A percentile compares a stretch with the other conserved stretches of the same genome.
phyloP scores from a whole-genome alignment of 2,888 invertebrate species.

The Drosophila phalerata region DNA sequence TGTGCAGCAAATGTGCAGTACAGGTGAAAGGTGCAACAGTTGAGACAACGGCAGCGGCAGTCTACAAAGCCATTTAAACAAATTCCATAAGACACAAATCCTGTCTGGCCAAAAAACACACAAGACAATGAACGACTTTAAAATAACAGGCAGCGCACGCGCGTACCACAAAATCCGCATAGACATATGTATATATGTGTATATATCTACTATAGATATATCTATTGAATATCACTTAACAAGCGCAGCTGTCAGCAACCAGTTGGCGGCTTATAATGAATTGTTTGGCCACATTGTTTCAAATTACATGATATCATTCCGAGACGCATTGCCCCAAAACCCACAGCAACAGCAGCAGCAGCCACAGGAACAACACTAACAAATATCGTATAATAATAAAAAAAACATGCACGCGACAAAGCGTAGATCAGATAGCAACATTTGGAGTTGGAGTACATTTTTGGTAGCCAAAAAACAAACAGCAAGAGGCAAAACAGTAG shows the following conservation, averaged over 20 bases:
- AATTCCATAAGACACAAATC: slow-evolving; percentile 61
- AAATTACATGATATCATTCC: slow-evolving; percentile 70
- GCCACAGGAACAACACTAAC: slow-evolving; percentile 8
- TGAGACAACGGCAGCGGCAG: too few species aligned
- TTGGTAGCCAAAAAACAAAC: slow-evolving; percentile 24
- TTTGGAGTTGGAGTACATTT: slow-evolving; percentile 36
- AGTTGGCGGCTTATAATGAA: slow-evolving; percentile 73
- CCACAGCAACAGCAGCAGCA: slow-evolving; percentile 13
- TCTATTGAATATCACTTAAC: slow-evolving; percentile 80
- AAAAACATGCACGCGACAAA: slow-evolving; percentile 65
- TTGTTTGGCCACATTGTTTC: slow-evolving; percentile 74
- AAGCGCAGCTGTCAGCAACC: slow-evolving; percentile 77
- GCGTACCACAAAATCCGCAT: slow-evolving; percentile 32
- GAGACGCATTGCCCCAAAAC: slow-evolving; percentile 38
- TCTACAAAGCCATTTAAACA: slow-evolving; percentile 40
- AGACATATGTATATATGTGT: slow-evolving; percentile 14
- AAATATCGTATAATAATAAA: slow-evolving; percentile 2
- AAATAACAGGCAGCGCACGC: slow-evolving; percentile 36
- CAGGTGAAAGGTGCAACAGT: slow-evolving; percentile 54
- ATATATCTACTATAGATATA: slow-evolving; percentile 42
- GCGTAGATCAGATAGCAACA: slow-evolving; percentile 55
- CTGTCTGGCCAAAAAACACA: slow-evolving; percentile 41
- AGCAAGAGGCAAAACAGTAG: slow-evolving; percentile 17
- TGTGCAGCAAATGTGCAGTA: slow-evolving; percentile 29
- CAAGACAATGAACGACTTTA: slow-evolving; percentile 32